Evolutionary conservation across 2,113 vertebrate genomes (phyloP), one percentile per base, ranked within the genome.

Genomic region (Amblyopsis rosae): DNA sequence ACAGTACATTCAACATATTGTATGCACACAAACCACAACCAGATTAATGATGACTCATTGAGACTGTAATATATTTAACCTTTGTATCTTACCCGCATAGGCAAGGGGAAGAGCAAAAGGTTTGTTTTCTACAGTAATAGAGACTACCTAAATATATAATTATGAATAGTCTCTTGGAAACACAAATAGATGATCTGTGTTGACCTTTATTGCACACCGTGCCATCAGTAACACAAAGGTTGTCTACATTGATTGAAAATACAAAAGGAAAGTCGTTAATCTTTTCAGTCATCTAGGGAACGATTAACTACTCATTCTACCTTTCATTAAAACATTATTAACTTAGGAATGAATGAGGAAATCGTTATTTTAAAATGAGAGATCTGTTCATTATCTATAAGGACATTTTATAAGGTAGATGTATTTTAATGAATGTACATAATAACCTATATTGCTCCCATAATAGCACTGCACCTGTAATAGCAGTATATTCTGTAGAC

Each of bases 131-230:
- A 72, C 50, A 74, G 65, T 46, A 64, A 61, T 64, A 78, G 3
- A 47, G 57, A 17, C 61, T 62, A 68, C 33, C 19, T 51, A 49
- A 74, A 61, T 53, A 66, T 71, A 68, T 85, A 69, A 74, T 69
- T 69, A 80, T 83, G 51, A 77, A 54, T 61, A 75, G 69, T 67
- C 81, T 67, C 79, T 26, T n/a, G 65, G 67, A 47, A 55, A n/a
- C 12, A 41, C 6, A 6, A 60, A 7, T 41, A 15, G 54, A 9
- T 15, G n/a, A 17, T 33, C 12, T 59, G 26, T 59, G 57, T 59
- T 12, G 19, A 26, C 12, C 13, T 48, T 3, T 32, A 62, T n/a
- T 67, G 32, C 61, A 63, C 59, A 66, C 54, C 35, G 26, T 63
- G 17, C 17, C 62, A 63, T 63, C 62, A 63, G 62, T 63, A 32